phyloP scores from a whole-genome alignment of 2,888 invertebrate genomes.

The Pachliopta kotzebuea region DNA sequence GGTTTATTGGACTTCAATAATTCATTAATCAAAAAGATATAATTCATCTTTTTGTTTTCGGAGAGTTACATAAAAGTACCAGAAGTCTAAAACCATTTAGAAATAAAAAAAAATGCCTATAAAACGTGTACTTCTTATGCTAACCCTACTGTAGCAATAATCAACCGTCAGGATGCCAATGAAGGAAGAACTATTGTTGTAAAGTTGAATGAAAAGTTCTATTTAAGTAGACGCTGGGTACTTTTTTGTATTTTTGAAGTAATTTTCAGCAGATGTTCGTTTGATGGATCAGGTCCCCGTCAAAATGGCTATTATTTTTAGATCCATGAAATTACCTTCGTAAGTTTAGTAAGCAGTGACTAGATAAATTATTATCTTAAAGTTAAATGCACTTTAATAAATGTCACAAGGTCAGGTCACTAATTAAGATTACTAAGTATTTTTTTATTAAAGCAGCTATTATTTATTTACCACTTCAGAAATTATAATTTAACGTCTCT shows the following conservation, averaged over 20 bases:
- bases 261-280: constrained; percentile 77
- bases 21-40: too few species aligned
- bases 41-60: too few species aligned
- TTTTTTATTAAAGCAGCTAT: background rate
- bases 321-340: constrained; percentile 70
- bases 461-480: background rate
- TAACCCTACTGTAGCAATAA: constrained; percentile 60
- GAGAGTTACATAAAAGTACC: too few species aligned
- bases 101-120: too few species aligned
- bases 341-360: constrained; percentile 15
- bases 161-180: constrained; percentile 78
- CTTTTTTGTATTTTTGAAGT: constrained; percentile 70
- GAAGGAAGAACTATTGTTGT: constrained; percentile 78
- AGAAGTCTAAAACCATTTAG: too few species aligned
- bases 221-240: constrained; percentile 72
- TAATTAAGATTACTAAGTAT: background rate
- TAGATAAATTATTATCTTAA: constrained; percentile 16
- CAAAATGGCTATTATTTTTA: constrained; percentile 55
- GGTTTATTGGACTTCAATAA: too few species aligned
- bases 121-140: constrained; percentile 39
- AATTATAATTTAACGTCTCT: background rate
- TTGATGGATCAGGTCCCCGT: constrained; percentile 69
- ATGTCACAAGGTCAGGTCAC: background rate
- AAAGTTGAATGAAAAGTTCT: constrained; percentile 78
- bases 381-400: constrained; percentile 13